These are phyloP conservation scores for Eurystomus glaucurus DNA, from an alignment of 2,797 vertebrate genomes.

Conservation along the genomic window DNA sequence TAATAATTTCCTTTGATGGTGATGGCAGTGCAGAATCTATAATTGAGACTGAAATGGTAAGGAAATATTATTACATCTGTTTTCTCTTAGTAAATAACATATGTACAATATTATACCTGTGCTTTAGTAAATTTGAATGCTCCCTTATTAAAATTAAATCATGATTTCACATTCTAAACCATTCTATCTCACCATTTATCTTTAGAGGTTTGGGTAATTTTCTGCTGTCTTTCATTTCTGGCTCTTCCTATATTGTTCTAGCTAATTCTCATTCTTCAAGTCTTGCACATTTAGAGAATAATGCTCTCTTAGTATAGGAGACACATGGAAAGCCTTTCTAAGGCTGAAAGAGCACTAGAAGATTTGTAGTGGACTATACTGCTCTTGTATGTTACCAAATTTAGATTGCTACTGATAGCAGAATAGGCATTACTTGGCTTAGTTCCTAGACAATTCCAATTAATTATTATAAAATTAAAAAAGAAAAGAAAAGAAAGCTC, in stretches of 20 bases:
- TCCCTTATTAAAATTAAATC: constrained; percentile 37
- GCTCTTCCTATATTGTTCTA: neutral
- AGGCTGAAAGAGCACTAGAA: neutral
- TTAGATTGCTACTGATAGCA: constrained; percentile 38
- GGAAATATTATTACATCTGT: neutral
- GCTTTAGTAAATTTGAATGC: neutral
- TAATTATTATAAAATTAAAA: constrained; percentile 64
- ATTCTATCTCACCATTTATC: neutral
- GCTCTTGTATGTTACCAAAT: constrained; percentile 21
- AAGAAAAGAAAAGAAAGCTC: neutral
- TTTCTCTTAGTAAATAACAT: constrained; percentile 16
- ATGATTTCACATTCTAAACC: constrained; percentile 1
- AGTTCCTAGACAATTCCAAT: constrained; percentile 47
- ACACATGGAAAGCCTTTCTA: neutral
- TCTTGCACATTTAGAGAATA: constrained; percentile 34
- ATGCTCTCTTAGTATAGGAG: neutral
- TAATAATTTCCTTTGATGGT: neutral
- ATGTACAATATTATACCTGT: neutral
- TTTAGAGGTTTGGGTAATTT: constrained; percentile 26
- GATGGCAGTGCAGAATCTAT: constrained; percentile 6
- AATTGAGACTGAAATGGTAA: neutral
- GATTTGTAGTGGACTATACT: neutral
- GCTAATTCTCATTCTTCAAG: constrained; percentile 29
- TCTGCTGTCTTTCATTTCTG: neutral
- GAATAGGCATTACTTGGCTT: constrained; percentile 39